phyloP scores from a whole-genome alignment of 2,888 invertebrate species.

The Boloria euphrosyne region DNA sequence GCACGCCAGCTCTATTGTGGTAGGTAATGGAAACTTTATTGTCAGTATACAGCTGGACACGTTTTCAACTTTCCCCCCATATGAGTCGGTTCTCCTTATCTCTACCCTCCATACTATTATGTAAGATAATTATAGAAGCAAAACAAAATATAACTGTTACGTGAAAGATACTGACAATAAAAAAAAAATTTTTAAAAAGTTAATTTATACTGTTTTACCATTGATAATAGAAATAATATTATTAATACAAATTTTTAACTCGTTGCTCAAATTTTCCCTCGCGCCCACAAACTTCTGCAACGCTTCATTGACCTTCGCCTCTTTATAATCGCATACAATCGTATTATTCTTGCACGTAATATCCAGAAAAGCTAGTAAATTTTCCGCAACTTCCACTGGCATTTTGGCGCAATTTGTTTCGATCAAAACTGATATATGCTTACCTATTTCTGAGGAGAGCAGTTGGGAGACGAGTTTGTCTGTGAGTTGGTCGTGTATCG shows the following conservation, averaged over 20 bases:
- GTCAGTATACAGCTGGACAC: no score
- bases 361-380: slow-evolving; percentile 74
- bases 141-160: no score
- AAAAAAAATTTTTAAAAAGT: no score
- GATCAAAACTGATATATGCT: slow-evolving; percentile 72
- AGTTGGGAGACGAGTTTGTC: slow-evolving; percentile 60
- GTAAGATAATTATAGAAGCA: no score
- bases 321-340: slow-evolving; percentile 61
- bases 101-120: no score
- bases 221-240: slow-evolving; percentile 54
- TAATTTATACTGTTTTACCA: slow-evolving; percentile 9
- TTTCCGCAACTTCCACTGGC: slow-evolving; percentile 76
- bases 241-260: slow-evolving; percentile 54
- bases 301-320: slow-evolving; percentile 60
- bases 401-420: slow-evolving; percentile 74
- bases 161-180: no score
- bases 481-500: slow-evolving; percentile 61
- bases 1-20: no score
- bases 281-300: slow-evolving; percentile 62
- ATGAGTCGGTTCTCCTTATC: no score
- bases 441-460: slow-evolving; percentile 78
- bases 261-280: slow-evolving; percentile 59
- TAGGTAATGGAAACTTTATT: no score
- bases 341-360: slow-evolving; percentile 67
- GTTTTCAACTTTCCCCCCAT: no score